Evolutionary conservation across 2,797 vertebrate species (phyloP).

Genomic region (Sternotherus odoratus): DNA sequence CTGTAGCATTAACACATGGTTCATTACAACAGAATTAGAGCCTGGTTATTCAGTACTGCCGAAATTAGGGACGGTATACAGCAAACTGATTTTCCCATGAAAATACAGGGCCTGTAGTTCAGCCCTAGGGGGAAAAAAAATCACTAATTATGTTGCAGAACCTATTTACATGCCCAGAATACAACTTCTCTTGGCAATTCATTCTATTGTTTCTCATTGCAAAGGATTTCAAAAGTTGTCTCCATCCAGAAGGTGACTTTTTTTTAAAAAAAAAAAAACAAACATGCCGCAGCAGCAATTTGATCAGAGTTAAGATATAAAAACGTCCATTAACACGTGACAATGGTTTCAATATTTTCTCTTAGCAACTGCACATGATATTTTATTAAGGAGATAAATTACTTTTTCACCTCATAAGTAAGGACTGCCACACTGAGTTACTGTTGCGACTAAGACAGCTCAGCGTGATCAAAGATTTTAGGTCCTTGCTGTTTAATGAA

Average conservation of each 20-base stretch:
- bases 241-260: background rate
- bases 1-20: slow-evolving; percentile 65
- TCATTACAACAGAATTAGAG: slow-evolving; percentile 69
- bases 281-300: background rate
- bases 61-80: slow-evolving; percentile 69
- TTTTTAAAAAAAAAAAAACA: too few relatives aligned
- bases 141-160: slow-evolving; percentile 40
- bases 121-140: background rate
- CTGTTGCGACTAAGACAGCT: slow-evolving; percentile 49
- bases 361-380: background rate
- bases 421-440: slow-evolving; percentile 43
- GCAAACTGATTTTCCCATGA: slow-evolving; percentile 71
- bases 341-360: slow-evolving; percentile 15
- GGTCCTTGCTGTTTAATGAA: slow-evolving; percentile 17
- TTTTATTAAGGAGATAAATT: slow-evolving; percentile 54
- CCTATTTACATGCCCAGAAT: slow-evolving; percentile 38
- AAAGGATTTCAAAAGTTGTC: slow-evolving; percentile 37
- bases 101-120: slow-evolving; percentile 40
- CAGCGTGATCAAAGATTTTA: slow-evolving; percentile 53
- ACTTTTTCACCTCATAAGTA: slow-evolving; percentile 37
- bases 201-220: background rate
- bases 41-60: slow-evolving; percentile 34
- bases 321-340: background rate
- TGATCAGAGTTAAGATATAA: background rate
- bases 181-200: slow-evolving; percentile 8